A percentile compares a stretch with the other conserved stretches of the same genome.
Conservation (phyloP, 2,888 invertebrate genomes). For the Xylota sylvarum region DNA sequence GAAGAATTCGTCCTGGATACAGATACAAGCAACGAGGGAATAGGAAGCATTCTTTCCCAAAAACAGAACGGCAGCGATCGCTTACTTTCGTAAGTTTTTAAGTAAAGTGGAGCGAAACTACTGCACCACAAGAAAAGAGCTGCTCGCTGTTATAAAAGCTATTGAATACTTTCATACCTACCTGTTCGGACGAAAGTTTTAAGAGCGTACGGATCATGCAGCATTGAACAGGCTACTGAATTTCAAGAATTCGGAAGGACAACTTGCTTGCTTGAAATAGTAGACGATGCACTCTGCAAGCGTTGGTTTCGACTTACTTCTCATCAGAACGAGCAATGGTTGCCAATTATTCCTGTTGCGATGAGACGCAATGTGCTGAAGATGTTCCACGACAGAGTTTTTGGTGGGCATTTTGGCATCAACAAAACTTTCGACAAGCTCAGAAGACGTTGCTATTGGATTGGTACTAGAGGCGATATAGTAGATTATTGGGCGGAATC, state of each 20-base stretch:
- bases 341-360: background rate
- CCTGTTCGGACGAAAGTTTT: background rate
- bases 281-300: no score
- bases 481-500: no score
- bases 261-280: background rate
- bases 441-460: slow-evolving; percentile 1
- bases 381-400: background rate
- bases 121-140: slow-evolving; percentile 10
- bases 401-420: background rate
- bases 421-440: slow-evolving; percentile 5
- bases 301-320: slow-evolving; percentile 4
- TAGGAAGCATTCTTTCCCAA: slow-evolving; percentile 6
- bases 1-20: background rate
- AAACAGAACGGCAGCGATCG: slow-evolving; percentile 4
- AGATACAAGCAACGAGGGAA: background rate
- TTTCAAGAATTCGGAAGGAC: background rate
- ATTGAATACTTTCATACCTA: slow-evolving; percentile 4
- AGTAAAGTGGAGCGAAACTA: slow-evolving; percentile 18
- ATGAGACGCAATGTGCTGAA: no score
- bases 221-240: background rate
- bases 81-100: slow-evolving; percentile 25
- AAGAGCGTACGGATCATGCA: background rate
- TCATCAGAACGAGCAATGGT: background rate
- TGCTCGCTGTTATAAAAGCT: slow-evolving; percentile 12
- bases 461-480: slow-evolving; percentile 1